phyloP scores from a whole-genome alignment of 2,113 vertebrate genomes.

The Suncus etruscus region DNA sequence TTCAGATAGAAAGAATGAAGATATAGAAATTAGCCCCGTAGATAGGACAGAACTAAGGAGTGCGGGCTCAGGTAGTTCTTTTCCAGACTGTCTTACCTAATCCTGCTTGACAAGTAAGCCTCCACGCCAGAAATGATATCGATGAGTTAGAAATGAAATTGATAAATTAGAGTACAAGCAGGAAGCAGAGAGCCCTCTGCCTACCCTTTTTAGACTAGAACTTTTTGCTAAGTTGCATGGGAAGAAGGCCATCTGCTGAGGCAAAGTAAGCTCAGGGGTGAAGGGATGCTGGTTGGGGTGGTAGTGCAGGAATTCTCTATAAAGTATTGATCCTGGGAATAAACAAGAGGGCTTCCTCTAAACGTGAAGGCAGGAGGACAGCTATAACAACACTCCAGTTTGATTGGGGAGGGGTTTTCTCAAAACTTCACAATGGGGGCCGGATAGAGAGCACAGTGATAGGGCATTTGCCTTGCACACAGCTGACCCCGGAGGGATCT shows the following conservation, averaged over 20 bases:
- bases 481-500: too few species aligned
- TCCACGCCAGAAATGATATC: not conserved
- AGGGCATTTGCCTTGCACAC: too few species aligned
- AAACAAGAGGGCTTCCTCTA: not conserved
- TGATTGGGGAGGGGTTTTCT: slow-evolving; percentile 2
- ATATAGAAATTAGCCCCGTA: slow-evolving; percentile 27
- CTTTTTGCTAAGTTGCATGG: slow-evolving; percentile 1
- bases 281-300: not conserved
- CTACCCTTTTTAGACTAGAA: slow-evolving; percentile 55
- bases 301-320: slow-evolving; percentile 9
- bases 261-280: slow-evolving; percentile 23
- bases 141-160: slow-evolving; percentile 5
- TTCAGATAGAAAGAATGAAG: slow-evolving; percentile 51
- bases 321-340: not conserved
- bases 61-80: slow-evolving; percentile 15
- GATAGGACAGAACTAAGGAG: slow-evolving; percentile 13
- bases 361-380: slow-evolving; percentile 13
- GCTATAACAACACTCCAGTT: not conserved
- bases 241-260: slow-evolving; percentile 52
- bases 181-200: slow-evolving; percentile 23
- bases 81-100: slow-evolving; percentile 9
- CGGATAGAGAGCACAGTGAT: too few species aligned
- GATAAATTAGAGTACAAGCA: not conserved
- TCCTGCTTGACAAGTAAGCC: slow-evolving; percentile 23
- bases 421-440: not conserved